phyloP scores from a whole-genome alignment of 2,113 vertebrate species.

The Stegostoma tigrinum region DNA sequence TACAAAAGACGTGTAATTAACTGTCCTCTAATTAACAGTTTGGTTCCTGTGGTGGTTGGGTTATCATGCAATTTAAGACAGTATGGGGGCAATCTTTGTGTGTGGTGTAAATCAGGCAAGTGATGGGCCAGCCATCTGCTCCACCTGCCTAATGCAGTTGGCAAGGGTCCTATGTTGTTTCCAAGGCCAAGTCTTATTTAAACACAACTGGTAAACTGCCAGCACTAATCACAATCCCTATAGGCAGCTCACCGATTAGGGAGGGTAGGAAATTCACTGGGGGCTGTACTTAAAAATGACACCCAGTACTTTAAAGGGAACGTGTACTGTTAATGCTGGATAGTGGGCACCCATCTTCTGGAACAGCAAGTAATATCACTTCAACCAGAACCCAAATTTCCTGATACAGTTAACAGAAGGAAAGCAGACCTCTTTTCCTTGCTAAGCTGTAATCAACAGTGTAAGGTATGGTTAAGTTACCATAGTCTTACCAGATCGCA shows the following conservation, averaged over 20 bases:
- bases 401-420: too few relatives aligned
- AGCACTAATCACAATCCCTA: not conserved
- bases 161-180: not conserved
- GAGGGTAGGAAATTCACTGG: not conserved
- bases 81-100: constrained; percentile 1
- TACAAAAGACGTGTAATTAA: constrained; percentile 12
- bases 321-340: not conserved
- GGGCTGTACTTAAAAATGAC: not conserved
- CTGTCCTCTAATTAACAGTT: constrained; percentile 15
- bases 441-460: too few relatives aligned
- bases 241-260: not conserved
- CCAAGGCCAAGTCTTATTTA: not conserved
- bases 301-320: not conserved
- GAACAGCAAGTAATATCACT: not conserved
- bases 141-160: not conserved
- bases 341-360: not conserved
- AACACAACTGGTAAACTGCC: not conserved
- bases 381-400: not conserved
- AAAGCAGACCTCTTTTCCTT: not conserved
- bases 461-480: too few relatives aligned
- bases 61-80: constrained; percentile 23
- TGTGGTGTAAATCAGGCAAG: constrained; percentile 3
- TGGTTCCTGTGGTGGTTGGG: constrained; percentile 2
- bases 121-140: constrained; percentile 25
- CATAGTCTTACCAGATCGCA: too few relatives aligned